A percentile compares a stretch with the other conserved stretches of the same genome.
Evolutionary conservation across 2,113 vertebrate genomes (phyloP).

Genomic region (Crotalus viridis): DNA sequence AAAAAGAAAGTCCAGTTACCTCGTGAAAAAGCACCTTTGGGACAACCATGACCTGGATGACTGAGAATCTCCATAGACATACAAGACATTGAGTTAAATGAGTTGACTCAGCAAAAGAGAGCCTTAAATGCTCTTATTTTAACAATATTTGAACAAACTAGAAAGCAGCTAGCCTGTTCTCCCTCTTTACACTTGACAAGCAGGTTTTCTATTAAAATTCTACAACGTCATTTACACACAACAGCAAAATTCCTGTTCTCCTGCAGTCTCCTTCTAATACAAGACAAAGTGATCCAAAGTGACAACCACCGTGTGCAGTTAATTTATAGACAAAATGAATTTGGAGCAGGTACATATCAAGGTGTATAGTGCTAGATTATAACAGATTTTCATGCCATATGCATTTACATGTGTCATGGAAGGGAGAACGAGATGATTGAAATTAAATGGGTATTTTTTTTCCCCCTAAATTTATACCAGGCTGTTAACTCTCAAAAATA

Average conservation of each 20-base stretch:
- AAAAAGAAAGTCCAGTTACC: too few relatives aligned
- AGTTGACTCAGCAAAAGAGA: neutral
- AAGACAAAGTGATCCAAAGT: constrained; percentile 61
- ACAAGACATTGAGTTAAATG: neutral
- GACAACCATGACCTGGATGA: too few relatives aligned
- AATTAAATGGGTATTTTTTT: constrained; percentile 44
- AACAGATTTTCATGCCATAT: constrained; percentile 70
- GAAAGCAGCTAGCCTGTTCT: constrained; percentile 7
- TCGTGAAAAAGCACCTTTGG: too few relatives aligned
- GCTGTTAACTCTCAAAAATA: constrained; percentile 42
- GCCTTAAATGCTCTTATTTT: neutral
- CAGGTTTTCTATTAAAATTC: constrained; percentile 40
- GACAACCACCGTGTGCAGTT: constrained; percentile 65
- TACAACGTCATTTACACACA: neutral
- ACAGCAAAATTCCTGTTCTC: neutral
- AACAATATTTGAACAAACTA: neutral
- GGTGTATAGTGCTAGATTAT: constrained; percentile 68
- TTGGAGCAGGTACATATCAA: constrained; percentile 70
- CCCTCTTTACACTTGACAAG: constrained; percentile 17
- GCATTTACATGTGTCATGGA: constrained; percentile 60
- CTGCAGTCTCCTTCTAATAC: constrained; percentile 30
- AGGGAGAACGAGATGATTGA: constrained; percentile 26
- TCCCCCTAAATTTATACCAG: constrained; percentile 22
- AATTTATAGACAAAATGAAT: constrained; percentile 69
- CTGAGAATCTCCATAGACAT: too few relatives aligned